phyloP scores from a whole-genome alignment of 2,113 vertebrate genomes.

The Lagopus muta region DNA sequence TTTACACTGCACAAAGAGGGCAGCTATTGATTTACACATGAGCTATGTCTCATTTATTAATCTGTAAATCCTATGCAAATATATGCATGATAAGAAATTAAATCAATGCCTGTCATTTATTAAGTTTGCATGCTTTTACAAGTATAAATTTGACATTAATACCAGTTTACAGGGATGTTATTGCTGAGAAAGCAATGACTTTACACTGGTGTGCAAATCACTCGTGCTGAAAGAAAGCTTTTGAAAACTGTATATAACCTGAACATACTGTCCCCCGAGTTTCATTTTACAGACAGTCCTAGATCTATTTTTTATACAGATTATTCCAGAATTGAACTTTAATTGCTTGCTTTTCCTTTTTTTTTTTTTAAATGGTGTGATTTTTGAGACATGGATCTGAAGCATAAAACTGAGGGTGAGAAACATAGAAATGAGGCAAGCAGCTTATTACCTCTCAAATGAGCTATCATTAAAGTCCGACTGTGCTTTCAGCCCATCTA shows the following conservation, averaged over 20 bases:
- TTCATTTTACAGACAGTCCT: not conserved
- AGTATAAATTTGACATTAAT: slow-evolving; percentile 34
- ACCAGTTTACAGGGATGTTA: not conserved
- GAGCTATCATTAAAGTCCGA: not conserved
- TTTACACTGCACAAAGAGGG: not conserved
- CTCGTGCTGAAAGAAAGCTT: not conserved
- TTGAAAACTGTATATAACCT: not conserved
- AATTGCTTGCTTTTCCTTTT: not conserved
- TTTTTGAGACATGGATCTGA: not conserved
- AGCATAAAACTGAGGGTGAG: not conserved
- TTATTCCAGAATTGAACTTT: not conserved
- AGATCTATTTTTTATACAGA: not conserved
- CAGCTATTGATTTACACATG: slow-evolving; percentile 48
- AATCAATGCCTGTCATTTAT: slow-evolving; percentile 43
- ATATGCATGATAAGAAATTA: slow-evolving; percentile 26
- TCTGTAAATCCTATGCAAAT: slow-evolving; percentile 44
- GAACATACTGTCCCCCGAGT: not conserved
- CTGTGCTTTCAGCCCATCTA: not conserved
- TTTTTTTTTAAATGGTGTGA: not conserved
- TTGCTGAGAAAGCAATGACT: slow-evolving; percentile 47
- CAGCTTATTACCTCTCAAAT: not conserved
- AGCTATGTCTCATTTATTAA: slow-evolving; percentile 37
- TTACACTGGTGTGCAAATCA: not conserved
- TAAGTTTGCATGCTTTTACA: slow-evolving; percentile 3
- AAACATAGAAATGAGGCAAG: not conserved